Evolutionary conservation across 2,797 vertebrate species (phyloP).

Genomic region (Microctenopoma stevenorrisi): DNA sequence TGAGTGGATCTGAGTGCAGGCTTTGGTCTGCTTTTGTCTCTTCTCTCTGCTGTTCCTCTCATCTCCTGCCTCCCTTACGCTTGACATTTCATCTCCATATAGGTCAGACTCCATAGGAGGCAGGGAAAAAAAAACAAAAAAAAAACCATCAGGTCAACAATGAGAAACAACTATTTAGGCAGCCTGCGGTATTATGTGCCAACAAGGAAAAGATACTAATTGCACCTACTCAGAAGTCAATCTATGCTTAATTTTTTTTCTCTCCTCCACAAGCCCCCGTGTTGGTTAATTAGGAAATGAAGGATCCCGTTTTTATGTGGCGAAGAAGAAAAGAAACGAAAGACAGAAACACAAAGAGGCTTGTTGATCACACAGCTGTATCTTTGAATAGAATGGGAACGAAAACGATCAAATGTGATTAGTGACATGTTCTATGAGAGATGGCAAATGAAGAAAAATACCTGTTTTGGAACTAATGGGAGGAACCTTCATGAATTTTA

Average conservation of each 20-base stretch:
- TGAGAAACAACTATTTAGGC: constrained; percentile 69
- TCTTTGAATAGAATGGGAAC: constrained; percentile 64
- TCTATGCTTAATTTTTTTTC: constrained; percentile 40
- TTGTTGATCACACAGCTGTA: constrained; percentile 61
- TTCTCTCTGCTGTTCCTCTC: constrained; percentile 62
- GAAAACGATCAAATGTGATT: constrained; percentile 70
- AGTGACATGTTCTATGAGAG: constrained; percentile 49
- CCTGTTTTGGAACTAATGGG: constrained; percentile 66
- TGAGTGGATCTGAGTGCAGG: constrained; percentile 73
- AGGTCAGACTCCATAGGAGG: constrained; percentile 78
- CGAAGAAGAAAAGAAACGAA: constrained; percentile 37
- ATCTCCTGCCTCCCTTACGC: constrained; percentile 69
- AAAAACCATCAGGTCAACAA: constrained; percentile 48
- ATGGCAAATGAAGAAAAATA: constrained; percentile 53
- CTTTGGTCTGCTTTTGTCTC: constrained; percentile 80
- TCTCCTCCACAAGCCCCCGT: constrained; percentile 29
- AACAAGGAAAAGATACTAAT: constrained; percentile 72
- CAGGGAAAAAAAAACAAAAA: constrained; percentile 18
- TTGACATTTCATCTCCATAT: constrained; percentile 84
- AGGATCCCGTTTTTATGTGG: constrained; percentile 59
- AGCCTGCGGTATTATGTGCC: constrained; percentile 56
- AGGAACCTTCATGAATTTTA: constrained; percentile 60
- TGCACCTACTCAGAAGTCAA: constrained; percentile 59
- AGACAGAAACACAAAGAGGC: constrained; percentile 37
- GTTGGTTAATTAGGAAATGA: constrained; percentile 74